phyloP scores from a whole-genome alignment of 1,140 invertebrate genomes.

The Drosophila elegans region DNA sequence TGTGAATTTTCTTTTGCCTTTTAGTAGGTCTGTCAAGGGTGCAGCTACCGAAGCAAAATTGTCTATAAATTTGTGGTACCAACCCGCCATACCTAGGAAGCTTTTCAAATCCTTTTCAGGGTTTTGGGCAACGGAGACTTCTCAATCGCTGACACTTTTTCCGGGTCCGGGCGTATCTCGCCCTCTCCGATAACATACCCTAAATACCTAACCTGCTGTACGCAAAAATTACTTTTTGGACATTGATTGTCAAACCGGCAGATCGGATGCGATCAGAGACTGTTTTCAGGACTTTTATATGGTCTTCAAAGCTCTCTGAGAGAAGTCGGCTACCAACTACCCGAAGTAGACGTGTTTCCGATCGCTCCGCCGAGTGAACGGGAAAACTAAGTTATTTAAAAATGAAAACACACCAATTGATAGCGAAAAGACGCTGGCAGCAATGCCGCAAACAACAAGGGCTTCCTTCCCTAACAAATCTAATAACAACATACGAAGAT shows the following conservation, averaged over 20 bases:
- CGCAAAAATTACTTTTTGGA: background rate
- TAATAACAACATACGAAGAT: no score
- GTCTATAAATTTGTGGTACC: background rate
- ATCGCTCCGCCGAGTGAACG: no score
- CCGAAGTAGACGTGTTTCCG: no score
- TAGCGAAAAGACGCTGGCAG: no score
- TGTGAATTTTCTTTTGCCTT: background rate
- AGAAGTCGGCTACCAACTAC: no score
- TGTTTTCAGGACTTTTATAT: background rate
- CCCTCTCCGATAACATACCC: background rate
- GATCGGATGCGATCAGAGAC: background rate
- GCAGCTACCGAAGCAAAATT: no score
- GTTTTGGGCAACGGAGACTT: background rate
- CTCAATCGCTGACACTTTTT: background rate
- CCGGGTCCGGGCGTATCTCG: background rate
- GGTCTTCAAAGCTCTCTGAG: no score
- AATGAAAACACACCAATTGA: no score
- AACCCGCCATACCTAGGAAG: background rate
- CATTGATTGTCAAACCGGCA: background rate
- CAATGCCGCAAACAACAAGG: no score
- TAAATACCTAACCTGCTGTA: background rate
- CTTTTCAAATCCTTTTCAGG: background rate
- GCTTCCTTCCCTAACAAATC: no score
- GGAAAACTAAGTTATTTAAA: no score
- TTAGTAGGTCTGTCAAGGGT: background rate